These are phyloP conservation scores for Karalla daura DNA, from an alignment of 2,797 vertebrate genomes.

Conservation along the genomic window DNA sequence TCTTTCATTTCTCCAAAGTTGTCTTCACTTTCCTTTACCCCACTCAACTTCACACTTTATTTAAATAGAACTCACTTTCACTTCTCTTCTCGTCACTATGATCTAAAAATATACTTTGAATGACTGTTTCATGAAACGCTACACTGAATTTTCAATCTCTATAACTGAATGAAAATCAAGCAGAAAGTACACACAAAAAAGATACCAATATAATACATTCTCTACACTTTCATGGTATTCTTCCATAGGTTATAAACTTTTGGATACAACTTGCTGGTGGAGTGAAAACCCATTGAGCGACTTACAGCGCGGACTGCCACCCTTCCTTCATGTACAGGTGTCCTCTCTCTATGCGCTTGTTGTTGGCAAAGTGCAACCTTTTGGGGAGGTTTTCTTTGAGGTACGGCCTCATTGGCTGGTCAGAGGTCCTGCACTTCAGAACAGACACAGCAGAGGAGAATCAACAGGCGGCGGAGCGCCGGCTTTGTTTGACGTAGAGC, in stretches of 20 bases:
- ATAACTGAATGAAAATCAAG: too few relatives aligned
- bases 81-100: neutral
- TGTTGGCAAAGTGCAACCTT: slow-evolving; percentile 90
- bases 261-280: too few relatives aligned
- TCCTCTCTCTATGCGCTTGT: slow-evolving; percentile 90
- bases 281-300: slow-evolving; percentile 16
- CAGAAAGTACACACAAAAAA: too few relatives aligned
- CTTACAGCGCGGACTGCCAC: slow-evolving; percentile 90
- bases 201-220: too few relatives aligned
- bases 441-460: slow-evolving; percentile 53
- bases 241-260: too few relatives aligned
- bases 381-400: slow-evolving; percentile 91
- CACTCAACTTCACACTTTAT: neutral
- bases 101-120: too few relatives aligned
- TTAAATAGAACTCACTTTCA: too few relatives aligned
- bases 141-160: too few relatives aligned
- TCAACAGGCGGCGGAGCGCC: slow-evolving; percentile 39
- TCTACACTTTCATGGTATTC: too few relatives aligned
- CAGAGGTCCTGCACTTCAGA: slow-evolving; percentile 88
- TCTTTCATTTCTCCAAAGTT: too few relatives aligned
- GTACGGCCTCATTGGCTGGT: slow-evolving; percentile 91
- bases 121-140: too few relatives aligned
- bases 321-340: slow-evolving; percentile 89
- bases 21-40: neutral
- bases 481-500: slow-evolving; percentile 61